Evolutionary conservation across 2,113 vertebrate species (phyloP).

Genomic region (Actenoides lindsayi): DNA sequence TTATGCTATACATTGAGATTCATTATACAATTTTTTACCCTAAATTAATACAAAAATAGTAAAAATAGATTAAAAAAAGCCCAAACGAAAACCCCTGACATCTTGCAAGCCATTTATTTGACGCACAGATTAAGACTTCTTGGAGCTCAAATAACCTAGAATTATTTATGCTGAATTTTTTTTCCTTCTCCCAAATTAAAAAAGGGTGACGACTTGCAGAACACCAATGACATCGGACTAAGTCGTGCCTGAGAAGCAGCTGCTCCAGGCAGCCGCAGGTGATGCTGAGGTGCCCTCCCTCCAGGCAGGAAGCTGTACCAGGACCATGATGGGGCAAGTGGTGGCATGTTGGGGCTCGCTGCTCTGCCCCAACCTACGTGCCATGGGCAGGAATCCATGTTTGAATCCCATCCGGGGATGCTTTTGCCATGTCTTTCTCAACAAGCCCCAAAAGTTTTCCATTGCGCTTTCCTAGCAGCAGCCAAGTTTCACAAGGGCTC

Average conservation of each 20-base stretch:
- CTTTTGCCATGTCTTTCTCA: background rate
- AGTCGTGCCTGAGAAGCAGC: background rate
- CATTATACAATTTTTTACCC: slow-evolving; percentile 61
- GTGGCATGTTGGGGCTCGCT: background rate
- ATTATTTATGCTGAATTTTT: background rate
- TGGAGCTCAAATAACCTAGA: slow-evolving; percentile 29
- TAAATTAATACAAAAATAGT: slow-evolving; percentile 73
- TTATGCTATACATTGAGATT: slow-evolving; percentile 67
- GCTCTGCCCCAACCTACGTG: background rate
- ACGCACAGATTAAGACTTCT: slow-evolving; percentile 50
- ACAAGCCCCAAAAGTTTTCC: background rate
- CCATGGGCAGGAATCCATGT: background rate
- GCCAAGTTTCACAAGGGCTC: background rate
- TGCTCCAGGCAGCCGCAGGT: background rate
- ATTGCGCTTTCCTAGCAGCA: rapidly evolving
- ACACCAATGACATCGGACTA: background rate
- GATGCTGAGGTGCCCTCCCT: slow-evolving; percentile 8
- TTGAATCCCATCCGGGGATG: background rate
- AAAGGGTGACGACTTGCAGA: slow-evolving; percentile 34
- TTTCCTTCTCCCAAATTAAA: background rate
- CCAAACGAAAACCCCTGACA: slow-evolving; percentile 55
- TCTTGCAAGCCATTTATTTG: slow-evolving; percentile 63
- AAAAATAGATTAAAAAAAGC: slow-evolving; percentile 69
- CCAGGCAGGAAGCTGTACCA: background rate
- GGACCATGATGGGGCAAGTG: background rate